Percentiles rank a stretch among this genome's conserved stretches.
Evolutionary conservation across 2,797 vertebrate genomes (phyloP).

Genomic region (Falco cherrug): DNA sequence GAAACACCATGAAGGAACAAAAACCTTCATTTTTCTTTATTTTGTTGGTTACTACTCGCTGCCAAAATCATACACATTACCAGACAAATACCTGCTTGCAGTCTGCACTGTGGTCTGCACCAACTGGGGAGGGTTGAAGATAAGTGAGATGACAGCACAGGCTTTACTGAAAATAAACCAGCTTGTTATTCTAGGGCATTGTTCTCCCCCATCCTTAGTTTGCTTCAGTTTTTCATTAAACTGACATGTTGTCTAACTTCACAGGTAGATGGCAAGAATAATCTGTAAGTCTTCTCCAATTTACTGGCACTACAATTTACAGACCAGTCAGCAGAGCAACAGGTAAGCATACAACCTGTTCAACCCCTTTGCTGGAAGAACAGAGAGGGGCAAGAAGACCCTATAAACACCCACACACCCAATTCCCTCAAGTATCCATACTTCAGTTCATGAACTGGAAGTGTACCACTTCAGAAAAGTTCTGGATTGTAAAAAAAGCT

Average conservation of each 20-base stretch:
- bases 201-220: not conserved
- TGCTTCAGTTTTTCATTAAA: not conserved
- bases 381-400: not conserved
- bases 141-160: not conserved
- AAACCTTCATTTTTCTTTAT: not conserved
- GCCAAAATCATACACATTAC: not conserved
- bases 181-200: not conserved
- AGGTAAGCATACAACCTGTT: not conserved
- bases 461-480: not conserved
- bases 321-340: not conserved
- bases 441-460: not conserved
- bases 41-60: not conserved
- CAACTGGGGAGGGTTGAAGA: not conserved
- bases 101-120: not conserved
- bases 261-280: not conserved
- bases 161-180: not conserved
- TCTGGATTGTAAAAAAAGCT: not conserved
- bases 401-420: not conserved
- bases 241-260: not conserved
- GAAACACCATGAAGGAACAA: not conserved
- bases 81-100: not conserved
- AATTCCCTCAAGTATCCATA: not conserved
- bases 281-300: not conserved
- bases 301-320: not conserved
- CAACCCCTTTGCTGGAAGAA: not conserved